These are phyloP conservation scores for Mus musculus DNA, from an alignment of 2,113 vertebrate genomes.

Conservation along the genomic window GRCm39 chr11:107893001-107893500, in stretches of 20 bases:
- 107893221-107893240: fast-evolving
- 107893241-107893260: not conserved
- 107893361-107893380: not conserved
- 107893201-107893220: not conserved
- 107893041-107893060: not conserved
- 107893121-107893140: not conserved
- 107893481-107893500: not conserved
- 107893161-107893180: not conserved
- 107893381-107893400: not conserved
- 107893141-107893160: not conserved
- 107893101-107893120: not conserved
- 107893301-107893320: not conserved
- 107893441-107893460: no score
- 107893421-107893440: not conserved
- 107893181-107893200: not conserved
- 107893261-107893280: fast-evolving
- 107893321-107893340: slow-evolving; percentile 10
- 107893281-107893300: not conserved
- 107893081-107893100: not conserved
- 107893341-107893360: not conserved
- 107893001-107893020: no score
- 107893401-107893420: not conserved
- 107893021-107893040: not conserved
- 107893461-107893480: no score
- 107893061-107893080: not conserved